phyloP scores from a whole-genome alignment of 1,140 invertebrate genomes.

The Zaprionus africanus region DNA sequence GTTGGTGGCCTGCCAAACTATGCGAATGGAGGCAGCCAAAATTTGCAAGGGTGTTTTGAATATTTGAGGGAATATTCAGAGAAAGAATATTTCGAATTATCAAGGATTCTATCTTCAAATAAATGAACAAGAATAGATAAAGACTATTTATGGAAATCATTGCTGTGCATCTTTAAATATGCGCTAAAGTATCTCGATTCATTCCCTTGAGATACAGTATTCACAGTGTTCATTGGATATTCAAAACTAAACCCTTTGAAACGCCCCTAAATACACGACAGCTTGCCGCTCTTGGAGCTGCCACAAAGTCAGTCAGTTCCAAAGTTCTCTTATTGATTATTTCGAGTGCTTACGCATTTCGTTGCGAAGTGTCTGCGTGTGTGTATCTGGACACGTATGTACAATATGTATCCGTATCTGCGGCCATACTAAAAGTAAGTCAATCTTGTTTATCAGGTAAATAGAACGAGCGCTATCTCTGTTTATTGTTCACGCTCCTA shows the following conservation, averaged over 20 bases:
- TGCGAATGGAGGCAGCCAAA: neutral
- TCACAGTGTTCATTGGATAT: constrained; percentile 7
- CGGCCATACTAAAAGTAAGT: constrained; percentile 67
- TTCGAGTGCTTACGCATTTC: constrained; percentile 74
- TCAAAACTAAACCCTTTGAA: constrained; percentile 8
- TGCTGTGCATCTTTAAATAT: neutral
- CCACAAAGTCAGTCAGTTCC: constrained; percentile 47
- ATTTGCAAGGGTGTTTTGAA: constrained; percentile 1
- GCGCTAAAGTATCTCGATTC: neutral
- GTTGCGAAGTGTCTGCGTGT: constrained; percentile 40
- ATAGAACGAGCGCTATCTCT: constrained; percentile 63
- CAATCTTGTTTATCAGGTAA: constrained; percentile 76
- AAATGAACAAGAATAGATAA: neutral
- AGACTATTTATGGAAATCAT: neutral
- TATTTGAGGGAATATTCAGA: neutral
- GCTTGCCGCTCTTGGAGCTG: constrained; percentile 55
- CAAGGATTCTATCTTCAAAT: neutral
- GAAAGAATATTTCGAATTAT: neutral
- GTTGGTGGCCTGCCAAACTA: neutral
- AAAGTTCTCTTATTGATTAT: constrained; percentile 79
- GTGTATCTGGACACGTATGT: neutral
- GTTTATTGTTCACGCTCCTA: constrained; percentile 50
- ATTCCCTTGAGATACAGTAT: neutral
- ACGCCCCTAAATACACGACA: constrained; percentile 47
- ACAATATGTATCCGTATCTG: constrained; percentile 13